Conservation (phyloP, 53 echinoderm and acorn worm species). For the Arbacia lixula region DNA sequence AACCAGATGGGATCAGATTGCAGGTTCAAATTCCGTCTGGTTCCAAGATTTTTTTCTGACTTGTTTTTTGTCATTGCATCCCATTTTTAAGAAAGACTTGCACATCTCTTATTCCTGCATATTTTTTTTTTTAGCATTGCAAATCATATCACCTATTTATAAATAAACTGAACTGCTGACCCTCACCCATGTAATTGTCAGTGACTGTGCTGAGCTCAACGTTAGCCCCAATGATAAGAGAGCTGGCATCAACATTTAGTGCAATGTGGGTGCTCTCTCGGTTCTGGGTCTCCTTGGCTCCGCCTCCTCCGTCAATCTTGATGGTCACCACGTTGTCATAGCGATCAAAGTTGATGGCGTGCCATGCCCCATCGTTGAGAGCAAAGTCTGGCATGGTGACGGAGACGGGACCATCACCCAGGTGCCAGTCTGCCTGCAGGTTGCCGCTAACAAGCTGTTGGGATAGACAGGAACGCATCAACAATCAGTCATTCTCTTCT, state of each 20-base stretch:
- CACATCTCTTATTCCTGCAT: too few species aligned
- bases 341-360: constrained; percentile 79
- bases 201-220: constrained; percentile 67
- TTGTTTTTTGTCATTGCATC: too few species aligned
- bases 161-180: not conserved
- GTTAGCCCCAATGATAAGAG: constrained; percentile 77
- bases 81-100: too few species aligned
- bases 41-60: too few species aligned
- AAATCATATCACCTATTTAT: too few species aligned
- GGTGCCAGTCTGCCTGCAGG: constrained; percentile 78
- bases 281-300: constrained; percentile 78
- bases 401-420: constrained; percentile 76
- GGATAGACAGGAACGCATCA: too few species aligned
- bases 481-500: too few species aligned
- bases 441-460: constrained; percentile 71
- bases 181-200: constrained; percentile 82
- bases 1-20: too few species aligned
- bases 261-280: constrained; percentile 67
- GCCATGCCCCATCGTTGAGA: constrained; percentile 90
- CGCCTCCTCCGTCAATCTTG: constrained; percentile 93
- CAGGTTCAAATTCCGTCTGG: too few species aligned
- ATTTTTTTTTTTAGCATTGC: too few species aligned
- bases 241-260: constrained; percentile 68
- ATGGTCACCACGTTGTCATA: constrained; percentile 82
- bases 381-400: constrained; percentile 72